Percentiles rank a stretch among this genome's conserved stretches.
Conservation (phyloP, 2,888 invertebrate species). For the Horisme vitalbata region DNA sequence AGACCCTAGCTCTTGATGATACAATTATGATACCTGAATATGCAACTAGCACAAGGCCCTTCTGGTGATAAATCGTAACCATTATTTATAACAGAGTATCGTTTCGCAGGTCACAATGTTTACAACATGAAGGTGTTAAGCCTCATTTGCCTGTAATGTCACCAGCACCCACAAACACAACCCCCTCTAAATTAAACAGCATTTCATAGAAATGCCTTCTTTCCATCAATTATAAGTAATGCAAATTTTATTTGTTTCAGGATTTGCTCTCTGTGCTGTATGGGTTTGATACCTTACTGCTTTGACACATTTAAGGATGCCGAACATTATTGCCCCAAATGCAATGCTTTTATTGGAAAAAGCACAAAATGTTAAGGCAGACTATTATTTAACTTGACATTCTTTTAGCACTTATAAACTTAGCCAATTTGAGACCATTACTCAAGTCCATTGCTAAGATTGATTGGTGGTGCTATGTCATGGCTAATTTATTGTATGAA, state of each 20-base stretch:
- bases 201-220: too few relatives aligned
- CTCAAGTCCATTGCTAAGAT: slow-evolving; percentile 9
- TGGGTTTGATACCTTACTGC: slow-evolving; percentile 75
- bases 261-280: slow-evolving; percentile 76
- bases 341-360: slow-evolving; percentile 76
- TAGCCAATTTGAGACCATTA: slow-evolving; percentile 1
- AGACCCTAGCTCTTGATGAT: too few relatives aligned
- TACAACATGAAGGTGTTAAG: too few relatives aligned
- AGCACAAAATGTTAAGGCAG: slow-evolving; percentile 65
- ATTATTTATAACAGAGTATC: too few relatives aligned
- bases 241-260: slow-evolving; percentile 39
- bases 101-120: too few relatives aligned
- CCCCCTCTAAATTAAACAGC: too few relatives aligned
- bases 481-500: background rate
- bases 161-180: too few relatives aligned
- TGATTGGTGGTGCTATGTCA: slow-evolving; percentile 11
- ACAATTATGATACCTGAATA: too few relatives aligned
- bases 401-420: slow-evolving; percentile 7
- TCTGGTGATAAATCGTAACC: too few relatives aligned
- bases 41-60: too few relatives aligned
- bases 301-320: slow-evolving; percentile 79
- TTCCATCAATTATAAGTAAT: too few relatives aligned
- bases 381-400: slow-evolving; percentile 1
- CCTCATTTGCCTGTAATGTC: too few relatives aligned
- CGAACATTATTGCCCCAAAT: slow-evolving; percentile 77